Conservation (phyloP, 1,140 invertebrate species). For the Euborellia annulipes region DNA sequence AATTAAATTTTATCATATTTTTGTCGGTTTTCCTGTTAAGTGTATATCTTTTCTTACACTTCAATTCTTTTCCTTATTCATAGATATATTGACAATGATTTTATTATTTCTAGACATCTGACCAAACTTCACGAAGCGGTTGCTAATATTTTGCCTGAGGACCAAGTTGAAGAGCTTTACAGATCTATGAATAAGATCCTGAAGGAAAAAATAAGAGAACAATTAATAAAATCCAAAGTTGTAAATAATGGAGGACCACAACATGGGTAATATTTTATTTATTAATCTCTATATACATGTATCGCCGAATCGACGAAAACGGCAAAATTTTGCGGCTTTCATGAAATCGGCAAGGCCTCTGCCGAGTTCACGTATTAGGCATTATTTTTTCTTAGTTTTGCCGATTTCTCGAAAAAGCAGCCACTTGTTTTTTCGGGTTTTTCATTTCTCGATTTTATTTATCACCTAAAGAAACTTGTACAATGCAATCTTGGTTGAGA, state of each 20-base stretch:
- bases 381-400: no score
- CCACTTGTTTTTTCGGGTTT: no score
- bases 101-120: constrained; percentile 50
- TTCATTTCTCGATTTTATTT: no score
- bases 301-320: neutral
- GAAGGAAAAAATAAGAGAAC: constrained; percentile 69
- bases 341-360: neutral
- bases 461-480: no score
- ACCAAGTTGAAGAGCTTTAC: constrained; percentile 62
- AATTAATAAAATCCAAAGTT: constrained; percentile 73
- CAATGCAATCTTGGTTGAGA: no score
- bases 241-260: constrained; percentile 89
- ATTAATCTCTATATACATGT: neutral
- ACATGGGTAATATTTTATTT: constrained; percentile 49
- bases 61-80: neutral
- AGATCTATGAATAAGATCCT: constrained; percentile 71
- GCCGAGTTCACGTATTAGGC: neutral
- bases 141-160: constrained; percentile 52
- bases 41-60: neutral
- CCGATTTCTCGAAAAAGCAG: no score
- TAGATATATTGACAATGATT: neutral
- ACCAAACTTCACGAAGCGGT: constrained; percentile 87
- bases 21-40: neutral
- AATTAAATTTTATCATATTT: neutral
- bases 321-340: neutral